Conservation (phyloP, 2,797 vertebrate species). For the Falco biarmicus region DNA sequence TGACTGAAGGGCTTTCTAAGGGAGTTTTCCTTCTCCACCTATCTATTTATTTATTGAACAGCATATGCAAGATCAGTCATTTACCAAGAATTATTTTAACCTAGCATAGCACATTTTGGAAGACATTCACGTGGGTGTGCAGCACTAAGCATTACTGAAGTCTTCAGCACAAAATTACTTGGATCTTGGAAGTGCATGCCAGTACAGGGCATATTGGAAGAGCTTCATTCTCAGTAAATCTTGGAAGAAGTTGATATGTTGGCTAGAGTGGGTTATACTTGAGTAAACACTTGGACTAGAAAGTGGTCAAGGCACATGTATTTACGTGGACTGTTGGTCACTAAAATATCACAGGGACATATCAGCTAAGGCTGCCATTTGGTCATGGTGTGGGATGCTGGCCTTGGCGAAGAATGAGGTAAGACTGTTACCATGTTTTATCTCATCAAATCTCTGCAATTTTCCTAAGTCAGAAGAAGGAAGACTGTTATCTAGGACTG, state of each 20-base stretch:
- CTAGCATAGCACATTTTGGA: neutral
- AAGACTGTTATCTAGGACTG: neutral
- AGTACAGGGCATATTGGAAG: neutral
- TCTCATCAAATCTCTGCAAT: neutral
- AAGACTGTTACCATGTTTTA: neutral
- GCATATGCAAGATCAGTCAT: neutral
- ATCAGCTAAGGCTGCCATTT: neutral
- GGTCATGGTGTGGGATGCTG: neutral
- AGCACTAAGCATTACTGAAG: neutral
- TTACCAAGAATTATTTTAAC: neutral
- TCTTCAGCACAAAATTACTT: neutral
- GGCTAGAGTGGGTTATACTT: neutral
- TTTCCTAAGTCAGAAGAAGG: neutral
- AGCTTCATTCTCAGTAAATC: neutral
- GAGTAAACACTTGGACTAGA: neutral
- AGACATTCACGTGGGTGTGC: neutral
- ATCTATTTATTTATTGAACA: neutral
- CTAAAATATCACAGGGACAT: neutral
- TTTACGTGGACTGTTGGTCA: neutral
- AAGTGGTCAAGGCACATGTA: neutral
- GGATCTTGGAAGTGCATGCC: neutral
- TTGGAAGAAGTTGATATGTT: neutral
- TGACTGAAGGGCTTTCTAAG: neutral
- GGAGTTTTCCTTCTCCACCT: neutral
- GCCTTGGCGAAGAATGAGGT: neutral